These are phyloP conservation scores for Vanessa cardui DNA, from an alignment of 2,888 invertebrate genomes.

Conservation along the genomic window DNA sequence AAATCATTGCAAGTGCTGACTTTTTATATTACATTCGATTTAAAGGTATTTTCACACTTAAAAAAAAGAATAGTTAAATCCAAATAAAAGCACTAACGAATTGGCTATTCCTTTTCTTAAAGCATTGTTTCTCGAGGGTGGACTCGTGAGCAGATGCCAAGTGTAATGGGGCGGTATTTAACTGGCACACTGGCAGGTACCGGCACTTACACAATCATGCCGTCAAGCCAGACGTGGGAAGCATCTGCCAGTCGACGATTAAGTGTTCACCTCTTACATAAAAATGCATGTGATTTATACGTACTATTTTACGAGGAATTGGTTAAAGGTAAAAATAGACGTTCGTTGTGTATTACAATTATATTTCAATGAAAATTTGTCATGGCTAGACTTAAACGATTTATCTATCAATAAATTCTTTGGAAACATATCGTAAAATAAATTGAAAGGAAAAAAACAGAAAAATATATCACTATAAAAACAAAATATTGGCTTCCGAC, in stretches of 20 bases:
- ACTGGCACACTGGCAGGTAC: constrained; percentile 55
- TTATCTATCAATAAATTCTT: too few relatives aligned
- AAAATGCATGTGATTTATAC: constrained; percentile 32
- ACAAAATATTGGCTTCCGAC: too few relatives aligned
- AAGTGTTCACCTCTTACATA: constrained; percentile 31
- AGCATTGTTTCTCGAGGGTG: constrained; percentile 46
- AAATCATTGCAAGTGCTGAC: too few relatives aligned
- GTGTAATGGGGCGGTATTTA: constrained; percentile 68
- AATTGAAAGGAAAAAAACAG: too few relatives aligned
- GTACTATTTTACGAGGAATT: constrained; percentile 8
- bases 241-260: constrained; percentile 50
- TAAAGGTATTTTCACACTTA: too few relatives aligned
- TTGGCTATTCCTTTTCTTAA: constrained; percentile 3
- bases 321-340: background rate
- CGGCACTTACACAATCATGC: constrained; percentile 74
- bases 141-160: constrained; percentile 71
- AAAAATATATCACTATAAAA: too few relatives aligned
- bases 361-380: too few relatives aligned
- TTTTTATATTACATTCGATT: too few relatives aligned
- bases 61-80: background rate
- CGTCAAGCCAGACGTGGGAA: constrained; percentile 75
- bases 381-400: too few relatives aligned
- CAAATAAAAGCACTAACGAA: background rate
- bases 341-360: too few relatives aligned
- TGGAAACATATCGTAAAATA: too few relatives aligned